Base-by-base conservation (phyloP, 1,140 invertebrate species). In the Batillaria attramentaria region DNA sequence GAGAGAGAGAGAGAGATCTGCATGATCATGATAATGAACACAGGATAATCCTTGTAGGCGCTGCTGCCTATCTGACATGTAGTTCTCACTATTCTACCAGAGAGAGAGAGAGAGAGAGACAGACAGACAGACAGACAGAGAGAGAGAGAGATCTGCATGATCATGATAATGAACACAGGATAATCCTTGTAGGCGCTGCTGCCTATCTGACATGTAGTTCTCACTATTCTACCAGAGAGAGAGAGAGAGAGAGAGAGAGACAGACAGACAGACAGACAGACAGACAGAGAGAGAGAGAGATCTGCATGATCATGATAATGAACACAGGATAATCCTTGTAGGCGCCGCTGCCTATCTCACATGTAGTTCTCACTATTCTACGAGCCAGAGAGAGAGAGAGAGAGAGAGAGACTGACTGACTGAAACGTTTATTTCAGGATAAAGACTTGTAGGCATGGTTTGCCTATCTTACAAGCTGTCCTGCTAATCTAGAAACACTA, bases 101-200 rank as follows among this genome's bases (percentile, higher is more conserved):
- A 66, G 8, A 33, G 18, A 66, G 65, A 66, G 18, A 66, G 65
- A 66, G 28, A 66, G 65, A 66, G 65, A 66, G n/a, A 66, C 33
- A 66, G 3, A 66, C 33, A 66, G 18, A 16, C 33, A 66, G 3
- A 66, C 33, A 66, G 65, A 66, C n/a, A 33, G 65, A 33, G 65
- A 66, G 65, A 66, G 31, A 66, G n/a, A 35, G 31, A 66, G 65
- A 66, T 10, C 20, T 60, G 57, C 31, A n/a, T n/a, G n/a, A n/a
- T n/a, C n/a, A n/a, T n/a, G n/a, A n/a, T n/a, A n/a, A n/a, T n/a
- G n/a, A n/a, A n/a, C n/a, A n/a, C n/a, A n/a, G n/a, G n/a, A n/a
- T n/a, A n/a, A n/a, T n/a, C n/a, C n/a, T n/a, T n/a, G n/a, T n/a
- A n/a, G n/a, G n/a, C n/a, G n/a, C n/a, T n/a, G n/a, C n/a, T n/a